A percentile compares a stretch with the other conserved stretches of the same genome.
These are phyloP conservation scores for Caenorhabditis imperialis DNA, from an alignment of 2,888 invertebrate genomes.

Conservation along the genomic window DNA sequence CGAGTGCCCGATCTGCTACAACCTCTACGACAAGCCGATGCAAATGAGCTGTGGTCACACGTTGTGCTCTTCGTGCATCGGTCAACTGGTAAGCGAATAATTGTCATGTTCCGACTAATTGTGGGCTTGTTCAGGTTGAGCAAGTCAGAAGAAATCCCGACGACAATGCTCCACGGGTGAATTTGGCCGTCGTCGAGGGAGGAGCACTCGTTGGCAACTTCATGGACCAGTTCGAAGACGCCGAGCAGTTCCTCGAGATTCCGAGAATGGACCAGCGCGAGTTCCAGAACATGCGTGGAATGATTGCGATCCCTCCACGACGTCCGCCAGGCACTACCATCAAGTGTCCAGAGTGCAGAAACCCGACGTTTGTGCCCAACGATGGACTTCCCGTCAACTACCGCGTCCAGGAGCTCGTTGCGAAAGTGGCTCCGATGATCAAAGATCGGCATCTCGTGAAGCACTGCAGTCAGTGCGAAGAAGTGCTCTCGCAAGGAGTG, in stretches of 20 bases:
- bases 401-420: slow-evolving; percentile 50
- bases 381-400: slow-evolving; percentile 59
- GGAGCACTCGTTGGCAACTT: neutral
- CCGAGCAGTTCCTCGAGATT: slow-evolving; percentile 10
- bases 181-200: neutral
- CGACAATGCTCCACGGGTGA: neutral
- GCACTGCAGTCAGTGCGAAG: slow-evolving; percentile 22
- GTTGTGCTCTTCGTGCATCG: slow-evolving; percentile 50
- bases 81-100: slow-evolving; percentile 50
- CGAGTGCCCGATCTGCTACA: slow-evolving; percentile 65
- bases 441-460: slow-evolving; percentile 25
- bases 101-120: too few species aligned
- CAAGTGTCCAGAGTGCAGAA: slow-evolving; percentile 62
- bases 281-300: slow-evolving; percentile 10
- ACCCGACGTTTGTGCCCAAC: slow-evolving; percentile 49
- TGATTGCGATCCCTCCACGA: slow-evolving; percentile 10
- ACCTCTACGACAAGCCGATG: slow-evolving; percentile 57
- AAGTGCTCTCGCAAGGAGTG: slow-evolving; percentile 23
- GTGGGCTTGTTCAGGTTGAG: neutral
- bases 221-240: slow-evolving; percentile 1
- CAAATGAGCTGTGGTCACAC: slow-evolving; percentile 64
- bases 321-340: slow-evolving; percentile 24
- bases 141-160: too few species aligned
- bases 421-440: slow-evolving; percentile 24
- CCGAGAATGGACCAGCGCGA: slow-evolving; percentile 19